A percentile compares a stretch with the other conserved stretches of the same genome.
phyloP scores from a whole-genome alignment of 2,888 invertebrate species.

The Cataglyphis albicans region DNA sequence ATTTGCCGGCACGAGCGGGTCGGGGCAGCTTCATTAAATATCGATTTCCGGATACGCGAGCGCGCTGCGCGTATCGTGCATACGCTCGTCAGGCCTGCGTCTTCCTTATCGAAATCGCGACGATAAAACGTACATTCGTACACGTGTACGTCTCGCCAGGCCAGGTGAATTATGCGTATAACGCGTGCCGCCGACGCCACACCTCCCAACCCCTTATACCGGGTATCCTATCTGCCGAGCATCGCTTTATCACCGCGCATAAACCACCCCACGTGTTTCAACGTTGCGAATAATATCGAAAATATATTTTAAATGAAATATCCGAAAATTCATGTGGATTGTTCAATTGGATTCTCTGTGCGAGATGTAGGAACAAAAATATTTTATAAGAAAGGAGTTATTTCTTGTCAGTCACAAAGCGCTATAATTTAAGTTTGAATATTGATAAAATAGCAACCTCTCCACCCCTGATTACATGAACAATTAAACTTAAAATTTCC shows the following conservation, averaged over 20 bases:
- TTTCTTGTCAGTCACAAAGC: constrained; percentile 1
- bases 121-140: constrained; percentile 77
- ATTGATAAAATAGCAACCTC: constrained; percentile 17
- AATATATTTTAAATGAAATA: neutral
- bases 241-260: constrained; percentile 70
- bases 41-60: constrained; percentile 62
- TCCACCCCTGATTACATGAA: neutral
- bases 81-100: constrained; percentile 49
- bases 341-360: neutral
- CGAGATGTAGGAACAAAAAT: neutral
- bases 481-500: constrained; percentile 8
- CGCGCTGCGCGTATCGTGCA: constrained; percentile 39
- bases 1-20: constrained; percentile 56
- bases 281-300: neutral
- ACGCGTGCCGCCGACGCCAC: constrained; percentile 81
- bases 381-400: constrained; percentile 2
- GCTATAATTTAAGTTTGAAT: constrained; percentile 3
- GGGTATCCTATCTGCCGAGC: constrained; percentile 75
- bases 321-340: constrained; percentile 9
- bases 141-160: constrained; percentile 73
- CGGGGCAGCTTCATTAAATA: constrained; percentile 72
- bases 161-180: constrained; percentile 82
- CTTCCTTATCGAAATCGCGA: constrained; percentile 71
- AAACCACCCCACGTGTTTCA: constrained; percentile 40
- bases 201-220: constrained; percentile 75